These are phyloP conservation scores for Triops cancriformis DNA, from an alignment of 1,140 invertebrate genomes.

Conservation along the genomic window DNA sequence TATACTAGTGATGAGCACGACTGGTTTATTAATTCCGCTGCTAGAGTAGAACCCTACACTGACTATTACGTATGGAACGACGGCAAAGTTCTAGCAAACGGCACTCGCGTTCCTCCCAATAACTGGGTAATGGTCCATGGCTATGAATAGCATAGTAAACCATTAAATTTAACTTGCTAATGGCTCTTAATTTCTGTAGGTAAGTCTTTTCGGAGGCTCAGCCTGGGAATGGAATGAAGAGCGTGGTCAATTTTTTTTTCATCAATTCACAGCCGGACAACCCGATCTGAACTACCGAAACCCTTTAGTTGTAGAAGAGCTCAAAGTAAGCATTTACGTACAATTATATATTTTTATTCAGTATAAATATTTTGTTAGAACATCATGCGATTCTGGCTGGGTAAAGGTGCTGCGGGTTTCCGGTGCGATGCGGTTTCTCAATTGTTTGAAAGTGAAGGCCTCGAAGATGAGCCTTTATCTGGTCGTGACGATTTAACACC, in stretches of 20 bases:
- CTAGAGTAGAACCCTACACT: slow-evolving; percentile 29
- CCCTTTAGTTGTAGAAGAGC: slow-evolving; percentile 49
- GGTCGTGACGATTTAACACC: slow-evolving; percentile 37
- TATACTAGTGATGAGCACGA: slow-evolving; percentile 61
- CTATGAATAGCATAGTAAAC: not conserved
- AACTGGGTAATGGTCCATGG: slow-evolving; percentile 31
- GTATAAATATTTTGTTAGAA: slow-evolving; percentile 39
- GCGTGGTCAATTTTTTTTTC: slow-evolving; percentile 62
- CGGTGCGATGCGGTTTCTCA: slow-evolving; percentile 57
- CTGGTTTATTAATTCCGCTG: slow-evolving; percentile 32
- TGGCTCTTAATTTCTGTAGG: slow-evolving; percentile 17
- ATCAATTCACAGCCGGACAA: slow-evolving; percentile 58
- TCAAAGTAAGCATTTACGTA: slow-evolving; percentile 43
- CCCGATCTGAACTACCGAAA: slow-evolving; percentile 68
- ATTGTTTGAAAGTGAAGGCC: slow-evolving; percentile 48
- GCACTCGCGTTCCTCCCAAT: slow-evolving; percentile 31
- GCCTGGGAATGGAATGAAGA: slow-evolving; percentile 60
- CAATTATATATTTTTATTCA: not conserved
- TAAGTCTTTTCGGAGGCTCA: slow-evolving; percentile 43
- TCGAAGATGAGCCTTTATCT: slow-evolving; percentile 49
- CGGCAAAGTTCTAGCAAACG: slow-evolving; percentile 27
- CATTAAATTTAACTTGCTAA: too few relatives aligned
- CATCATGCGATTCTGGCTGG: slow-evolving; percentile 65
- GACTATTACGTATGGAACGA: slow-evolving; percentile 34
- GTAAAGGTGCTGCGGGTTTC: slow-evolving; percentile 66